Conservation (phyloP, 2,888 invertebrate genomes). For the Pycnomerus fuliginosus region DNA sequence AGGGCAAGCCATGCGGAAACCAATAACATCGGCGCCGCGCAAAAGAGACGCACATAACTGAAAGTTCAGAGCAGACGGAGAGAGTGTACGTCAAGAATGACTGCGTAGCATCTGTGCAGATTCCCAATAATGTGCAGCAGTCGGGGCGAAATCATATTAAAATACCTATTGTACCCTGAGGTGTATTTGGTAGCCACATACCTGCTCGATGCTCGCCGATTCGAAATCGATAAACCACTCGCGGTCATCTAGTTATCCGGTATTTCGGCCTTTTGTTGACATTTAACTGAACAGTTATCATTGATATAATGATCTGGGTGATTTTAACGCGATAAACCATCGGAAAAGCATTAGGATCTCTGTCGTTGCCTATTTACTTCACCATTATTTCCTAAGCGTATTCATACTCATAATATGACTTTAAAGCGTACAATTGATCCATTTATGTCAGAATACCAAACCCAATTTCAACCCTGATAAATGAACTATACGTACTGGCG, state of each 20-base stretch:
- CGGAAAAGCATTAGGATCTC: slow-evolving; percentile 16
- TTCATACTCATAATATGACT: no score
- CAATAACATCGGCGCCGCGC: slow-evolving; percentile 41
- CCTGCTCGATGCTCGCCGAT: slow-evolving; percentile 45
- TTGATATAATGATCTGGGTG: slow-evolving; percentile 23
- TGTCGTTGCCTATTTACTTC: no score
- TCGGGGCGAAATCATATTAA: slow-evolving; percentile 51
- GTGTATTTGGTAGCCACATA: slow-evolving; percentile 48
- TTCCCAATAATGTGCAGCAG: slow-evolving; percentile 53
- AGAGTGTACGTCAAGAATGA: slow-evolving; percentile 38
- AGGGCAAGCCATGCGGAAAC: slow-evolving; percentile 44
- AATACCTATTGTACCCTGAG: slow-evolving; percentile 49
- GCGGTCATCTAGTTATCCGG: slow-evolving; percentile 13
- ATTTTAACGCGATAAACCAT: slow-evolving; percentile 21
- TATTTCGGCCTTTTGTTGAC: slow-evolving; percentile 14
- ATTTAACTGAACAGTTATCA: slow-evolving; percentile 11
- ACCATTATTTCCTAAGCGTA: no score
- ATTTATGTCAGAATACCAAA: no score
- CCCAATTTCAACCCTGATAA: no score
- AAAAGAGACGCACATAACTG: slow-evolving; percentile 25
- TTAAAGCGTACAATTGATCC: no score
- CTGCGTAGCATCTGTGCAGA: slow-evolving; percentile 52
- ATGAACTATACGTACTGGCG: no score
- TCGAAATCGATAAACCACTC: slow-evolving; percentile 16
- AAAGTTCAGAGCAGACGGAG: slow-evolving; percentile 22